These are phyloP conservation scores for Agrilus biguttatus DNA, from an alignment of 2,888 invertebrate genomes.

Conservation along the genomic window DNA sequence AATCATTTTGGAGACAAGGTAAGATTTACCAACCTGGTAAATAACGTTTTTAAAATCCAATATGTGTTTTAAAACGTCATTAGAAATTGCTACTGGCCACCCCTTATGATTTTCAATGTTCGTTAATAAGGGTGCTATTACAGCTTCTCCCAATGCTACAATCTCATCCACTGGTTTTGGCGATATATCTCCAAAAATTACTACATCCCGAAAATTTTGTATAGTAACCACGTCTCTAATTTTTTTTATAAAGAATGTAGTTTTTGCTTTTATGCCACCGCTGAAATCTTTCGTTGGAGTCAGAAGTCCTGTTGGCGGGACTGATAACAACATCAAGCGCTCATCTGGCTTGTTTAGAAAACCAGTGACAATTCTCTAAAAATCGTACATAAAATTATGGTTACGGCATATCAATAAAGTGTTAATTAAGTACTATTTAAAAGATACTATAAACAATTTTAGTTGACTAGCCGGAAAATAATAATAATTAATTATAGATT, in stretches of 20 bases:
- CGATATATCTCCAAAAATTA: constrained; percentile 59
- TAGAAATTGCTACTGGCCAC: constrained; percentile 59
- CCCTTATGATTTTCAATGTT: constrained; percentile 54
- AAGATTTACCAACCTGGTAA: constrained; percentile 36
- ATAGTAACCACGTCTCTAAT: constrained; percentile 44
- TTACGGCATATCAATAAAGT: no score
- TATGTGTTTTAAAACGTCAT: constrained; percentile 56
- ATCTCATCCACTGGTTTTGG: constrained; percentile 57
- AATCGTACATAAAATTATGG: no score
- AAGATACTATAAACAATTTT: no score
- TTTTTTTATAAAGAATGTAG: constrained; percentile 64
- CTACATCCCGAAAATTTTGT: constrained; percentile 36
- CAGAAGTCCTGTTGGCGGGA: constrained; percentile 48
- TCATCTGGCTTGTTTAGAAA: constrained; percentile 37
- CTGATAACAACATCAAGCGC: constrained; percentile 42
- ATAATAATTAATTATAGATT: no score
- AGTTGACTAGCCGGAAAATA: no score
- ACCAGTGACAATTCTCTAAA: constrained; percentile 36
- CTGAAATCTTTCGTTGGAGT: constrained; percentile 50
- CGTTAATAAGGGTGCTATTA: constrained; percentile 56
- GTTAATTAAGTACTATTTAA: no score
- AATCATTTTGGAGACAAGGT: no score
- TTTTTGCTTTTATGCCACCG: constrained; percentile 45
- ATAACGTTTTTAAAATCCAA: constrained; percentile 54
- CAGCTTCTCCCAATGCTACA: constrained; percentile 52